Evolutionary conservation across 2,113 vertebrate species (phyloP).

Genomic region (Microtus ochrogaster): DNA sequence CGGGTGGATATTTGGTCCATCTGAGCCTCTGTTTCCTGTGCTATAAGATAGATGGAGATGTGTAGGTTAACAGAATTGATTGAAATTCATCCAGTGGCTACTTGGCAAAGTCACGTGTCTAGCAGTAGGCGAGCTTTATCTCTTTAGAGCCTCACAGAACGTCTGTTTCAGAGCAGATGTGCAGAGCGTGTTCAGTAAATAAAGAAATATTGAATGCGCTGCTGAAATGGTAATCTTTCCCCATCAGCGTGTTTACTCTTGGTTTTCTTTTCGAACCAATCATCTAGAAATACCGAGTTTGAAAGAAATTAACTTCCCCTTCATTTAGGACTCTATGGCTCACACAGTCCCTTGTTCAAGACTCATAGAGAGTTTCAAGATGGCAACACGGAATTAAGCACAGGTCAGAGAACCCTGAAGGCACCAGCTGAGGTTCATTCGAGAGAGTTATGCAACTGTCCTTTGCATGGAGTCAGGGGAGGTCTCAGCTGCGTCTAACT

Average conservation of each 20-base stretch:
- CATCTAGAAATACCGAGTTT: conserved; percentile 17
- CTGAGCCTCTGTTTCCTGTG: background rate
- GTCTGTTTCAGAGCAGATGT: conserved; percentile 27
- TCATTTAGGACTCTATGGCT: background rate
- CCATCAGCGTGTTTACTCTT: background rate
- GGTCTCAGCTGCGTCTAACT: background rate
- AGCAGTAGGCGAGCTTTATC: background rate
- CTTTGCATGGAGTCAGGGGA: background rate
- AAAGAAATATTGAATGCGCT: conserved; percentile 36
- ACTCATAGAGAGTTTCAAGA: background rate
- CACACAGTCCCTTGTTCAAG: background rate
- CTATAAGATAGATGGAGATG: background rate
- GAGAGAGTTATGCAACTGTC: background rate
- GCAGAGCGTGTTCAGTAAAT: conserved; percentile 4
- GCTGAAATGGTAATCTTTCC: conserved; percentile 14
- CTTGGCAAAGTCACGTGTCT: background rate
- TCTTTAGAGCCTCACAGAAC: conserved; percentile 5
- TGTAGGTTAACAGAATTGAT: background rate
- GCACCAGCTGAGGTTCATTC: background rate
- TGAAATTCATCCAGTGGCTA: background rate
- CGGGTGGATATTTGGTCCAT: background rate
- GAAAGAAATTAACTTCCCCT: conserved; percentile 21
- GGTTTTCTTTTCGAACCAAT: conserved; percentile 22
- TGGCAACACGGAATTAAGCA: background rate
- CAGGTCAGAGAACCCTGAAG: background rate